phyloP scores from a whole-genome alignment of 37 sponge, comb jelly and placozoan genomes.

The Ephydatia muelleri region DNA sequence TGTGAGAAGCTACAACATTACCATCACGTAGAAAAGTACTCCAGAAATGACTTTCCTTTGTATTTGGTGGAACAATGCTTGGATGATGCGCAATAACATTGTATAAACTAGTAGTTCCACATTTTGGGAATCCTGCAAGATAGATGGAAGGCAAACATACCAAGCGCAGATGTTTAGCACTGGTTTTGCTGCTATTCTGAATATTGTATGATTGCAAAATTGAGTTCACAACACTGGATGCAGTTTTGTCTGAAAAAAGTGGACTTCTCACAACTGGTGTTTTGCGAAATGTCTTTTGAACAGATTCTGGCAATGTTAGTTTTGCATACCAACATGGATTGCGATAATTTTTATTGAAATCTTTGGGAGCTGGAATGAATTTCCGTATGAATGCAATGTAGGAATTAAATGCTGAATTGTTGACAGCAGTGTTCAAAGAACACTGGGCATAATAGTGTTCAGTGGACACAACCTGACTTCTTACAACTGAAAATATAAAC shows the following conservation, averaged over 20 bases:
- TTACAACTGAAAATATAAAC: not conserved
- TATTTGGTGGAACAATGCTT: slow-evolving; percentile 17
- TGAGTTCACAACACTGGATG: not conserved
- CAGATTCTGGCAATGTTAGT: not conserved
- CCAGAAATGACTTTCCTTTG: slow-evolving; percentile 45
- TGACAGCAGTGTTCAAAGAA: not conserved
- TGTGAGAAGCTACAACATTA: not conserved
- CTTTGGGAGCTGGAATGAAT: not conserved
- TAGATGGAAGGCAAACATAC: slow-evolving; percentile 30
- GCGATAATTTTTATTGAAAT: not conserved
- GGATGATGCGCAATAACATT: slow-evolving; percentile 17
- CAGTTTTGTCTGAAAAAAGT: not conserved
- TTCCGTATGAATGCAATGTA: not conserved
- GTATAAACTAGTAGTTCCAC: slow-evolving; percentile 40
- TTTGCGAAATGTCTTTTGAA: not conserved
- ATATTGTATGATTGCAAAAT: not conserved
- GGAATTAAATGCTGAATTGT: not conserved
- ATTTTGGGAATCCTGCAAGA: slow-evolving; percentile 36
- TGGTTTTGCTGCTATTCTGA: not conserved
- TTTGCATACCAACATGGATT: not conserved
- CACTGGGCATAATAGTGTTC: not conserved
- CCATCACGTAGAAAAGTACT: not conserved
- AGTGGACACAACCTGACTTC: not conserved
- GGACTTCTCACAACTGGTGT: not conserved
- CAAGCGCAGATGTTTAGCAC: not conserved